Conservation (phyloP, 2,797 vertebrate species). For the Holocentrus rufus region DNA sequence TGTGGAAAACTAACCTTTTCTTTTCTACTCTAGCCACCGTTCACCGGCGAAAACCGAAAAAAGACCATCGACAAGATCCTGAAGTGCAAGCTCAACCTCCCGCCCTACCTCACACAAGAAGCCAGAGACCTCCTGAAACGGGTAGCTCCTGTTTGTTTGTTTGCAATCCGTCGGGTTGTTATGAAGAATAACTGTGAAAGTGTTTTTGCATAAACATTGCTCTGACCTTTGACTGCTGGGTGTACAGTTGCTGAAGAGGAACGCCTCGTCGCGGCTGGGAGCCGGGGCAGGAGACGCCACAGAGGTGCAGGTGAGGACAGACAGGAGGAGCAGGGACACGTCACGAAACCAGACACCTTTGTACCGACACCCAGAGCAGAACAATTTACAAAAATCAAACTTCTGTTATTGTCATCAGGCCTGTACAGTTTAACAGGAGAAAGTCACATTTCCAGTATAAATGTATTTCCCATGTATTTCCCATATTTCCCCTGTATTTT, state of each 20-base stretch:
- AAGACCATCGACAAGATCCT: slow-evolving; percentile 99
- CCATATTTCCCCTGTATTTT: no score
- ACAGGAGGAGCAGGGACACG: background rate
- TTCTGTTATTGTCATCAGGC: background rate
- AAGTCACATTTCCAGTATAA: no score
- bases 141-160: slow-evolving; percentile 74
- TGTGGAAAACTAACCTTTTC: background rate
- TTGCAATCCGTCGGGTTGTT: background rate
- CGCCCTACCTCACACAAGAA: slow-evolving; percentile 99
- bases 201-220: background rate
- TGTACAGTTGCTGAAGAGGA: slow-evolving; percentile 95
- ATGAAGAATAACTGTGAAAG: background rate
- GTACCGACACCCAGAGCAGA: background rate
- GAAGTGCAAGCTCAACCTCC: slow-evolving; percentile 98
- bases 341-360: background rate
- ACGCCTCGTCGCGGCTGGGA: slow-evolving; percentile 94
- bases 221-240: slow-evolving; percentile 7
- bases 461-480: no score
- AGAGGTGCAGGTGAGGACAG: slow-evolving; percentile 91
- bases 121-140: slow-evolving; percentile 97
- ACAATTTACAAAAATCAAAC: background rate
- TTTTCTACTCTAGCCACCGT: slow-evolving; percentile 85
- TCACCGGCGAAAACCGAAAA: slow-evolving; percentile 97
- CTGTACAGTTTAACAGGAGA: no score
- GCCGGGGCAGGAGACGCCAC: slow-evolving; percentile 92